Evolutionary conservation across 2,888 invertebrate genomes (phyloP), one percentile per base, ranked within the genome.

Genomic region (Scaptomyza reducta): DNA sequence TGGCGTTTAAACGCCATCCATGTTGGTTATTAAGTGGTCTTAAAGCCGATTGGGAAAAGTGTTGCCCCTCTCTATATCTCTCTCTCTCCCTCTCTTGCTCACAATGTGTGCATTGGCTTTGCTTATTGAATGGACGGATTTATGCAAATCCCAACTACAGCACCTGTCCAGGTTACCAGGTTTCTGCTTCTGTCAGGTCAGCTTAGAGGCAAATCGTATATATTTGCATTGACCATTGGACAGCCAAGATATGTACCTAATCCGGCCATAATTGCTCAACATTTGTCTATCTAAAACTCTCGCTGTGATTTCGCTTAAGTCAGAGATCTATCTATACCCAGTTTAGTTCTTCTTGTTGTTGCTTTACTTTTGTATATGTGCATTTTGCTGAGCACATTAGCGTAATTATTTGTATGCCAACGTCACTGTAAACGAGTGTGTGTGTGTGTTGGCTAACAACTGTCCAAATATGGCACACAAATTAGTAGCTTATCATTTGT

Each of bases 21-120:
- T 59, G 66, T 78, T 49, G 78, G 72, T 84, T 84, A 88, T 84
- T 84, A 87, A 88, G 84, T 88, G 84, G 88, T 69, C 78, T 80
- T 74, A 77, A 87, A 87, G 78, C 85, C 76, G 81, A 80, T 78
- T 80, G 66, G 16, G 40, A 29, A 61, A 42, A 60, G 69, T 74
- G 61, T 56, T 46, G 10, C n/a, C 13, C 9, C 16, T 10, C 40
- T 10, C 14, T 14, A 7, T 38, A 7, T 9, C n/a, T 4, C 11
- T 9, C 46, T 18, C n/a, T 47, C 31, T 16, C 13, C n/a, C 44
- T 29, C 11, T 13, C 18, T 44, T 22, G 59, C 29, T 38, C 11
- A 11, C 16, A 9, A 9, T 29, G 18, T 41, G 16, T 41, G 35
- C 51, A 59, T 25, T 58, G 53, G 53, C 42, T 56, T 22, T 73